Base-by-base conservation (phyloP, 2,888 invertebrate genomes). In the Timandra comae region DNA sequence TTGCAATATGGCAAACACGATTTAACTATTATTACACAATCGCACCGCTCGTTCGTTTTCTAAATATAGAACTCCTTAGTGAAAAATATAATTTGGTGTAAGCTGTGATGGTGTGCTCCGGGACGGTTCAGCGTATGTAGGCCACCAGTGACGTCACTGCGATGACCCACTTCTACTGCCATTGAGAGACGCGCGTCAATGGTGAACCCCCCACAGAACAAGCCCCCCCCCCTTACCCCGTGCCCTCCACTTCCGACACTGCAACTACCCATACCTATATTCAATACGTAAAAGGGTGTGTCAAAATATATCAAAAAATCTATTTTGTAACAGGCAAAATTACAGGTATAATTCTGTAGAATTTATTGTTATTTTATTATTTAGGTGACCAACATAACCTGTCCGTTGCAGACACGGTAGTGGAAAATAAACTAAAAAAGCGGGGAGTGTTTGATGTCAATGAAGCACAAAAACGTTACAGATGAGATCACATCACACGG, bases 151-250 rank as follows among this genome's bases (percentile, higher is more conserved):
- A 84, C 84, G 84, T 84, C 84, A 82, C 64, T 41, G 46, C 51
- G 58, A 57, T 78, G 84, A 82, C 84, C 84, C 62, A 84, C 56
- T 71, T 81, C 63, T 52, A 53, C 42, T 66, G 82, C 82, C 84
- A 85, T 85, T 84, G 82, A 85, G 78, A 72, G 74, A 63, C 65
- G 73, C 78, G 72, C 84, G 84, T 85, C 84, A 85, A 85, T 84
- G 84, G 82, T 80, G 63, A 59, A 63, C 70, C 65, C 55, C 57
- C 47, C 49, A 49, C 52, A 38, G 38, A 41, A 32, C 47, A 35
- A 23, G 7, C 43, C 45, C 34, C 47, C 49, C 34, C 49, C 49
- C 69, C 65, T 55, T 57, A 46, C 49, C 50, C 52, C 39, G 38
- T 41, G 30, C 47, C 35, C 25, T 7, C 43, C 46, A 32, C 49